Conservation (phyloP, 2,113 vertebrate species). For the Lynx canadensis region DNA sequence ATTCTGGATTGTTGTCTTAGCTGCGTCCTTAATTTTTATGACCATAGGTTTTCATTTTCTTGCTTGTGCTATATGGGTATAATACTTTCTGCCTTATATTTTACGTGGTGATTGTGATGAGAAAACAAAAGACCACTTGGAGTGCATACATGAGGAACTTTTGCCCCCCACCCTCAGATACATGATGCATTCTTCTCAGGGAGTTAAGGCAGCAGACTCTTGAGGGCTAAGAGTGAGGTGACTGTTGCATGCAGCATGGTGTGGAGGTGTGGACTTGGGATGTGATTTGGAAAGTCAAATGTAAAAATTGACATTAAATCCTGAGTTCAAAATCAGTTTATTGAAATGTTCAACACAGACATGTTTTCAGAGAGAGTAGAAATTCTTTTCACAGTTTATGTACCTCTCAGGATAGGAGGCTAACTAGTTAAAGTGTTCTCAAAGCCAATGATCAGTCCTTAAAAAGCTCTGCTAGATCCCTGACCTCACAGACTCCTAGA, state of each 20-base stretch:
- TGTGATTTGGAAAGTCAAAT: slow-evolving; percentile 24
- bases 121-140: background rate
- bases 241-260: background rate
- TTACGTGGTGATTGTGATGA: background rate
- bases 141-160: background rate
- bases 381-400: slow-evolving; percentile 23
- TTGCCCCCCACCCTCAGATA: background rate
- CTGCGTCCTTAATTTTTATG: background rate
- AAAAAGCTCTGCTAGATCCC: background rate
- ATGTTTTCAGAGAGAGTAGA: slow-evolving; percentile 51
- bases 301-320: slow-evolving; percentile 75
- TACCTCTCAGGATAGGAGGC: slow-evolving; percentile 22
- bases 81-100: background rate
- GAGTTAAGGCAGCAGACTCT: background rate
- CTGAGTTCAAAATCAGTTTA: slow-evolving; percentile 82
- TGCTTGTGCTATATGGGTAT: background rate
- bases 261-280: background rate
- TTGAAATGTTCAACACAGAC: slow-evolving; percentile 77
- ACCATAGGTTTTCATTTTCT: background rate
- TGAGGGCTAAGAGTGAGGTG: background rate
- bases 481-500: slow-evolving; percentile 17
- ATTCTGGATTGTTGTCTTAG: background rate
- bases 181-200: background rate
- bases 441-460: background rate
- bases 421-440: slow-evolving; percentile 33